Evolutionary conservation across 2,797 vertebrate species (phyloP), one percentile per base, ranked within the genome.

Genomic region (Esox lucius): DNA sequence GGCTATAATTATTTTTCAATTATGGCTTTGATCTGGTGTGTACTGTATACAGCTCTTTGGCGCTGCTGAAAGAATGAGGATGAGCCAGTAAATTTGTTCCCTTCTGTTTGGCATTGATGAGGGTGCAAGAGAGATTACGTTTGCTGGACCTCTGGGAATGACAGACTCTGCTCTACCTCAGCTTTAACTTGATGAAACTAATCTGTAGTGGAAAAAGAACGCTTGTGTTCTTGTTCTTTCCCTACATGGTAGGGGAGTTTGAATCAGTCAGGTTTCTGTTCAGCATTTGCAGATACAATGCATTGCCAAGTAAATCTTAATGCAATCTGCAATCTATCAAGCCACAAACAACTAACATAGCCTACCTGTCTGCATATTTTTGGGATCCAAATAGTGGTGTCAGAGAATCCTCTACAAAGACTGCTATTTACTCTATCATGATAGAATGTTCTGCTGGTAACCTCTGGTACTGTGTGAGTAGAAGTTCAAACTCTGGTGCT

Each of bases 1-100:
- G 96, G 95, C 96, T 97, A 97, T 98, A 97, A 98, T 99, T 98
- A 99, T 98, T 99, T 98, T 99, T 98, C 97, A 99, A 98, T 99
- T 98, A 99, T 97, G 97, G 96, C 96, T 98, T 97, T 96, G 96
- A 98, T 98, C 95, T 96, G 95, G 84, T 91, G 92, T 92, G 90
- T 94, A 91, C 94, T 94, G 95, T 96, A 90, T 88, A 92, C 92
- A 91, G 92, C 91, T 91, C 87, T 85, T 90, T 79, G 76, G 90
- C 86, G 83, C 74, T 85, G 76, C 81, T 61, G 83, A 81, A 91
- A 92, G 92, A 93, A 93, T 93, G 86, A 89, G 90, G 85, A 91
- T 88, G 93, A 94, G 93, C 90, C 87, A 91, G 87, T 91, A 83
- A 92, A 93, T 94, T 91, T 92, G 93, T 94, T 91, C 89, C 85